Base-by-base conservation (phyloP, 2,113 vertebrate genomes). In the Camelus bactrianus region DNA sequence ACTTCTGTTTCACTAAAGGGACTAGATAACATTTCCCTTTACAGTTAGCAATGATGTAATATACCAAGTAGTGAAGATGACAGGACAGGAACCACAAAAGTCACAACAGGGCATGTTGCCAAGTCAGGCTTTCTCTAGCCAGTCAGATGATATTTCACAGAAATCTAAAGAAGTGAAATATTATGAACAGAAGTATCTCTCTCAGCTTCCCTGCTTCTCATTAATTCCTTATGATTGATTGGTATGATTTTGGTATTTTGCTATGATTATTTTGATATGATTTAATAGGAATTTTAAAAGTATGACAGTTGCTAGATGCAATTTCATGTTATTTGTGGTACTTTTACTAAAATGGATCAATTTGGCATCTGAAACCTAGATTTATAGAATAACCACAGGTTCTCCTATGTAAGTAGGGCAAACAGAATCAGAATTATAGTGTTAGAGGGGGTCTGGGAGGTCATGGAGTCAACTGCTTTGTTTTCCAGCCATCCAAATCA, bases 111-210 rank as follows among this genome's bases (percentile, higher is more conserved):
- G 58, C 77, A 42, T 30, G n/a, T 58, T 83, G 17, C 62, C 54
- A 28, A 79, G 70, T 54, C 48, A 85, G 17, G 13, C 62, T 89
- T 85, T 96, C 24, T 93, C 17, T 64, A 94, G 3, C 52, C 73
- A 46, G 52, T 81, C 56, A 96, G 85, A 93, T 94, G 80, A 80
- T 94, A 77, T 95, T 96, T 97, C 81, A 89, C 32, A 56, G 82
- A 93, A 32, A 75, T 89, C 52, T 94, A 93, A 93, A 89, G 50
- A 89, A 93, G 96, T 92, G 54, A 81, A 94, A 92, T 70, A 24
- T 26, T 79, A 69, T 54, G 26, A 91, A 35, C 17, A 69, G 56
- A 35, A 65, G 10, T 72, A 86, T 46, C 26, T 92, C 26, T 92
- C 72, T 93, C 32, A 76, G 9, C 69, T 70, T 95, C 22, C 26